Percentiles rank a stretch among this genome's conserved stretches.
Conservation (phyloP, 2,113 vertebrate species). For the Cynocephalus volans region DNA sequence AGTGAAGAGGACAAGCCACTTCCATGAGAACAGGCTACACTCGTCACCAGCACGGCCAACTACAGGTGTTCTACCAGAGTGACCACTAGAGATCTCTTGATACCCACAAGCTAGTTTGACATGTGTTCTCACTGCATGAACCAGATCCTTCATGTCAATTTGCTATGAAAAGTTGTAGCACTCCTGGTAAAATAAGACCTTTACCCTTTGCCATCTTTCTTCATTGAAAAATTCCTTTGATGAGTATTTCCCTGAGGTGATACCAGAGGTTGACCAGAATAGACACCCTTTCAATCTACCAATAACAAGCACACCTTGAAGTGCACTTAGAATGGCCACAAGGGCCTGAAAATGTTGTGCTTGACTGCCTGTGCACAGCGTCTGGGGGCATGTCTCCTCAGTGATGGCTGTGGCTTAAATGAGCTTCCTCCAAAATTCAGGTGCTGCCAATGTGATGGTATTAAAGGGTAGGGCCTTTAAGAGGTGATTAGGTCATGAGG, state of each 20-base stretch:
- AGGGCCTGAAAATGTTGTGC: neutral
- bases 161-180: neutral
- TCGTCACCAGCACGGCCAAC: neutral
- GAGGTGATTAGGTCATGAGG: neutral
- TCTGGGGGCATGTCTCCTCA: neutral
- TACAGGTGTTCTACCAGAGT: rapidly evolving
- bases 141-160: neutral
- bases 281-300: neutral
- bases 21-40: neutral
- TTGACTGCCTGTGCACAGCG: neutral
- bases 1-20: neutral
- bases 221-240: neutral
- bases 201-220: neutral
- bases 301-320: neutral
- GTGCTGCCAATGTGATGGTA: neutral
- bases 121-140: neutral
- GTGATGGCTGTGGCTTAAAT: neutral
- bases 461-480: neutral
- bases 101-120: neutral
- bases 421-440: neutral
- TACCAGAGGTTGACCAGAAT: neutral
- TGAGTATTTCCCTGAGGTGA: neutral
- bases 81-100: neutral
- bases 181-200: neutral
- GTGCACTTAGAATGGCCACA: neutral